Percentiles rank a stretch among this genome's conserved stretches.
Evolutionary conservation across 2,888 invertebrate genomes (phyloP).

Genomic region (Oligia fasciuncula): DNA sequence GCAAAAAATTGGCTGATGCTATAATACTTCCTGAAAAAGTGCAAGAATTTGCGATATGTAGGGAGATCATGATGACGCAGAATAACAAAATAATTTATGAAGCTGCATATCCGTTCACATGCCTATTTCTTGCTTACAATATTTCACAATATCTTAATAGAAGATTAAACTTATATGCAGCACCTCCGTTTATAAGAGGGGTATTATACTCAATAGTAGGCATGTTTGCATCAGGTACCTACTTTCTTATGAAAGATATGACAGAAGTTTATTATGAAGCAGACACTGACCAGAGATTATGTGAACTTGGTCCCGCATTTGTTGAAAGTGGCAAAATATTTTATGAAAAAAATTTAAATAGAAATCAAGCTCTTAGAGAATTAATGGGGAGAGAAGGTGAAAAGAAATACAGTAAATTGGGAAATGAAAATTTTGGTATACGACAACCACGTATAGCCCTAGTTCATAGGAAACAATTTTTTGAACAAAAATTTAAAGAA

Average conservation of each 20-base stretch:
- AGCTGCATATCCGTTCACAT: slow-evolving; percentile 86
- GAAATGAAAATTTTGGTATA: slow-evolving; percentile 92
- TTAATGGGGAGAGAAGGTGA: slow-evolving; percentile 92
- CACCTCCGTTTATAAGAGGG: slow-evolving; percentile 85
- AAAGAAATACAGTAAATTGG: slow-evolving; percentile 91
- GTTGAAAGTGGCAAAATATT: slow-evolving; percentile 93
- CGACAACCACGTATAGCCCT: slow-evolving; percentile 92
- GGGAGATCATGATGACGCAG: slow-evolving; percentile 92
- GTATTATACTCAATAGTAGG: slow-evolving; percentile 89
- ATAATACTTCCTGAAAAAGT: slow-evolving; percentile 94
- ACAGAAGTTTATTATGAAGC: slow-evolving; percentile 91
- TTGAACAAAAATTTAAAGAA: slow-evolving; percentile 89
- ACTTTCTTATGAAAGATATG: slow-evolving; percentile 92
- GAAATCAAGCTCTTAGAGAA: slow-evolving; percentile 93
- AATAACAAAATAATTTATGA: slow-evolving; percentile 90
- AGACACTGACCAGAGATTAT: slow-evolving; percentile 91
- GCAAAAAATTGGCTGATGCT: slow-evolving; percentile 91
- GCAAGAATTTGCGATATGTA: slow-evolving; percentile 94
- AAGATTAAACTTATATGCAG: slow-evolving; percentile 88
- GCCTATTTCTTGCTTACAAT: slow-evolving; percentile 88
- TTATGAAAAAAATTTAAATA: slow-evolving; percentile 92
- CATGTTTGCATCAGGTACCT: slow-evolving; percentile 90
- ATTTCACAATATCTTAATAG: slow-evolving; percentile 88
- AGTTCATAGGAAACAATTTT: slow-evolving; percentile 91
- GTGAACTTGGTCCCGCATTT: slow-evolving; percentile 90